Base-by-base conservation (phyloP, 2,888 invertebrate species). In the Drosophila merina region DNA sequence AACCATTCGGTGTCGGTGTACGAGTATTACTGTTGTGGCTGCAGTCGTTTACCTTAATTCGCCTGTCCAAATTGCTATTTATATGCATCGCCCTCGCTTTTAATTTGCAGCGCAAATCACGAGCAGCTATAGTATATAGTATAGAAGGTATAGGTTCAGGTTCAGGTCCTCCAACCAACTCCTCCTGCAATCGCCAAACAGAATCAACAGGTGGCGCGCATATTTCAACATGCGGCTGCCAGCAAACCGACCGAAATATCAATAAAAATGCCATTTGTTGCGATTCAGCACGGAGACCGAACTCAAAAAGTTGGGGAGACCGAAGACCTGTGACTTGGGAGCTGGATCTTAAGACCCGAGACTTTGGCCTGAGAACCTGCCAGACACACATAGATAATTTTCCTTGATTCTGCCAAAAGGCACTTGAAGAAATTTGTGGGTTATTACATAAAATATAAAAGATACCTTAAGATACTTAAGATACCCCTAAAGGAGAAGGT, bases 221-320 rank as follows among this genome's bases (percentile, higher is more conserved):
- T 82, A 86, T 82, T 82, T 85, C 83, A 86, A 86, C 80, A 80
- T 82, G 78, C 74, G 75, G 78, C 86, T 80, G 74, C 68, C 79
- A 70, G 69, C 74, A 63, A 79, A 77, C 68, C 74, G 76, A 86
- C 67, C 86, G 86, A 86, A 86, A 86, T 86, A 88, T 88, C 86
- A 88, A 84, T 84, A 84, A 84, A 84, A 88, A 88, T 84, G 84
- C 84, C 84, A 88, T 88, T 84, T 84, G 88, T 85, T 82, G 76
- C 79, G 87, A 82, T 82, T 82, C 85, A 74, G 72, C 79, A 82
- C 86, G 71, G 85, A 68, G 44, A 66, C 51, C 68, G 38, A 54
- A 36, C 31, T 63, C 38, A 12, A 26, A 49, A 31, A 14, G 31
- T 49, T 10, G 44, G 20, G 49, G 55, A 48, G 56, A 40, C 25